Percentiles rank a stretch among this genome's conserved stretches.
Conservation (phyloP, 2,113 vertebrate species). For the Onychostruthus taczanowskii region DNA sequence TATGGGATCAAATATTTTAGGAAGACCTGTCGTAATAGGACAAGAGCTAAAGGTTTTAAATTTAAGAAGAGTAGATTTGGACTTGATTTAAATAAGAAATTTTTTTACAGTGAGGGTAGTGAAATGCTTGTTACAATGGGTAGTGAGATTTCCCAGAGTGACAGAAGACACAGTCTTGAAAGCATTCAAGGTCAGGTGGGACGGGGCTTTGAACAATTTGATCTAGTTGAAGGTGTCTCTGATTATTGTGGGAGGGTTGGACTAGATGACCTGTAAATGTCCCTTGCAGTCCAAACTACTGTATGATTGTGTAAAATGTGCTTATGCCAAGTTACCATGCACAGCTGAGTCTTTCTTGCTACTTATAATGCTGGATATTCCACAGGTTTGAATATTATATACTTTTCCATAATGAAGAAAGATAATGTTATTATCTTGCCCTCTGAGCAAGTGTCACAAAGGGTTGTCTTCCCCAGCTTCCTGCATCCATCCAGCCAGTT, state of each 20-base stretch:
- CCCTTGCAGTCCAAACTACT: neutral
- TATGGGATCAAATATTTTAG: neutral
- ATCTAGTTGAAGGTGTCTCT: neutral
- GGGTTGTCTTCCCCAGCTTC: neutral
- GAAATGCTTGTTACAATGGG: no score
- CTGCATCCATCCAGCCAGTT: neutral
- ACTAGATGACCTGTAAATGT: neutral
- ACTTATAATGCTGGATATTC: neutral
- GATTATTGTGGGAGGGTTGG: neutral
- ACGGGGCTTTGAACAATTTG: neutral
- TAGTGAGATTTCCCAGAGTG: neutral
- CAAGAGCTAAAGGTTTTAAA: neutral
- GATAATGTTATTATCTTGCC: neutral
- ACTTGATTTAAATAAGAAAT: neutral
- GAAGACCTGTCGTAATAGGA: neutral
- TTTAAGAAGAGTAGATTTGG: neutral
- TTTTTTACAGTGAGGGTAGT: neutral
- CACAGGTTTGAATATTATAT: neutral
- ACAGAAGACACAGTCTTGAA: neutral
- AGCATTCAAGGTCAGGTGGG: neutral
- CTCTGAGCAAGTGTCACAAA: neutral
- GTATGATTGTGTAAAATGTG: neutral
- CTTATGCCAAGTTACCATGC: neutral
- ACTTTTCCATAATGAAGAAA: neutral
- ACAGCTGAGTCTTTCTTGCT: neutral